These are phyloP conservation scores for Drosophila eohydei DNA, from an alignment of 2,888 invertebrate species.

Conservation along the genomic window DNA sequence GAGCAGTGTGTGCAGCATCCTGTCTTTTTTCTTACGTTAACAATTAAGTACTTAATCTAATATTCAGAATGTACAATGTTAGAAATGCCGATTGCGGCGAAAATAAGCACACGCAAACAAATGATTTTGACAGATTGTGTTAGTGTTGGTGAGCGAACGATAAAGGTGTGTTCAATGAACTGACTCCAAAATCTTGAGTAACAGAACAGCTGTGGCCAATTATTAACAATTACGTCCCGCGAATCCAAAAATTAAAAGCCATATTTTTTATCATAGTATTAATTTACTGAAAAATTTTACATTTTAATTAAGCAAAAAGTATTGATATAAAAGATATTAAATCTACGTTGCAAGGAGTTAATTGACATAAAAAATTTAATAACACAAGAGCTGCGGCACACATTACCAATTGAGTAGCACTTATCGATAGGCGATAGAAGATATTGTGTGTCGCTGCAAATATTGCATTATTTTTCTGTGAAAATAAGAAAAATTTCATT, in stretches of 20 bases:
- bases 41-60: slow-evolving; percentile 43
- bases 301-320: background rate
- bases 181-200: background rate
- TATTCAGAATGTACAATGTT: slow-evolving; percentile 9
- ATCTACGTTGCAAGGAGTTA: background rate
- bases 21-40: slow-evolving; percentile 23
- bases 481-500: slow-evolving; percentile 68
- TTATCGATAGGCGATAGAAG: background rate
- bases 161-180: background rate
- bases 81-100: slow-evolving; percentile 32
- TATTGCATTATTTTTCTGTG: slow-evolving; percentile 28
- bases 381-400: background rate
- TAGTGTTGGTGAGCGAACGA: slow-evolving; percentile 31
- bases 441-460: slow-evolving; percentile 22
- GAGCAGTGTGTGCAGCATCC: slow-evolving; percentile 51
- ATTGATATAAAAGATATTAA: background rate
- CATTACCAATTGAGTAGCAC: background rate
- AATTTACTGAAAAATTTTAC: slow-evolving; percentile 11
- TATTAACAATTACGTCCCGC: background rate
- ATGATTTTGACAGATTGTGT: slow-evolving; percentile 33
- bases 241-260: background rate
- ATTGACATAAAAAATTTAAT: no score
- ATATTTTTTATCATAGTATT: background rate
- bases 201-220: slow-evolving; percentile 3
- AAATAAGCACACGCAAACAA: slow-evolving; percentile 54